Evolutionary conservation across 2,797 vertebrate species (phyloP).

Genomic region (Hyperoplus lanceolatus): DNA sequence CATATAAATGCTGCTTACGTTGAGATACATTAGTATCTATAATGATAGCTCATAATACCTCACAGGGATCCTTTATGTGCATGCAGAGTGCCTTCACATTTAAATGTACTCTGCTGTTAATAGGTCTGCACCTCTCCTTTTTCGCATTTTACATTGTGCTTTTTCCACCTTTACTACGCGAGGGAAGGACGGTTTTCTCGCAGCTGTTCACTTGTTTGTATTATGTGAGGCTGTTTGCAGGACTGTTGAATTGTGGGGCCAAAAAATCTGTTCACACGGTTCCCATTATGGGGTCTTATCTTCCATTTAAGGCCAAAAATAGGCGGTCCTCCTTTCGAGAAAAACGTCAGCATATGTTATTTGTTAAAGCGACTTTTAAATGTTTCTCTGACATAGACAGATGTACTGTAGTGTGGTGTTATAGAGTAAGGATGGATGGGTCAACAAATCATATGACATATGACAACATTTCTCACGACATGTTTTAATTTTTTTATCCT

Average conservation of each 20-base stretch:
- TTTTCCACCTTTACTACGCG: not conserved
- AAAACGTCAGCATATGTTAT: not conserved
- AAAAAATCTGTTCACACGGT: not conserved
- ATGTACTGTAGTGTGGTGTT: not conserved
- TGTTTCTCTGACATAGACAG: too few relatives aligned
- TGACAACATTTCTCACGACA: not conserved
- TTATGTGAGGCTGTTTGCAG: conserved; percentile 20
- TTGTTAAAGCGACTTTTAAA: not conserved
- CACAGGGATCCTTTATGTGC: not conserved
- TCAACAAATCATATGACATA: not conserved
- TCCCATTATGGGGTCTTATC: not conserved
- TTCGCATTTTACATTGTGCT: not conserved
- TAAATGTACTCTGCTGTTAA: not conserved
- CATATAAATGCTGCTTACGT: not conserved
- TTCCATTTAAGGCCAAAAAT: not conserved
- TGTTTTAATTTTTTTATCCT: not conserved
- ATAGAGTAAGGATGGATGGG: not conserved
- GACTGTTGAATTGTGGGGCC: not conserved
- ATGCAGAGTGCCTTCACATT: not conserved
- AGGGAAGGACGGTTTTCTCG: conserved; percentile 3
- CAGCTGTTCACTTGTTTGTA: conserved; percentile 48
- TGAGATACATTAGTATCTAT: not conserved
- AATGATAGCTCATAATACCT: not conserved
- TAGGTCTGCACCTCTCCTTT: not conserved
- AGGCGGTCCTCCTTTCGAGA: not conserved